phyloP scores from a whole-genome alignment of 2,888 invertebrate species.

The Campaea margaritaria region DNA sequence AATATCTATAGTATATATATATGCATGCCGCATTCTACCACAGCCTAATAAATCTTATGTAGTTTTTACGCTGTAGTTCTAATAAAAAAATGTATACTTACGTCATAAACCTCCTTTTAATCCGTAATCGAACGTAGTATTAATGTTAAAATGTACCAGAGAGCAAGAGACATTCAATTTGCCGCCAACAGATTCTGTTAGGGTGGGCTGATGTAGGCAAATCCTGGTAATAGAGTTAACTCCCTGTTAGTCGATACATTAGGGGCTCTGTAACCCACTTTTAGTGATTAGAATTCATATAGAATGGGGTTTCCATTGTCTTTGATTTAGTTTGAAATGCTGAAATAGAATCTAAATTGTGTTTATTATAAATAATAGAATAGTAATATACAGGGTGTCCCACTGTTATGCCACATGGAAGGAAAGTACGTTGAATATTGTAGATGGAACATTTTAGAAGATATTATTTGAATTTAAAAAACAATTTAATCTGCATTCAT shows the following conservation, averaged over 20 bases:
- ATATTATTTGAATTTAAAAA: no score
- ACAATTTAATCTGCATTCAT: no score
- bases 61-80: no score
- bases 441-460: no score
- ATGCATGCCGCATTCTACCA: no score
- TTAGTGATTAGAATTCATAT: background rate
- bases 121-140: conserved; percentile 33
- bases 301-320: background rate
- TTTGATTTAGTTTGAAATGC: no score
- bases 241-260: conserved; percentile 6
- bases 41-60: no score
- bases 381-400: no score
- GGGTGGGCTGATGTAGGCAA: conserved; percentile 18
- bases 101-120: conserved; percentile 3
- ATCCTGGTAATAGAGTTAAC: conserved; percentile 23
- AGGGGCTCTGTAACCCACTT: conserved; percentile 6
- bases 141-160: conserved; percentile 30
- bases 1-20: no score
- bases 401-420: no score
- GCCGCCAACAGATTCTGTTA: conserved; percentile 19
- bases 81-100: no score
- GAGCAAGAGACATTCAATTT: conserved; percentile 43
- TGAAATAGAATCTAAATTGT: background rate
- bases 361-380: background rate
- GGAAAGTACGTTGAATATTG: no score